These are phyloP conservation scores for Noctua comes DNA, from an alignment of 2,888 invertebrate genomes.

Conservation along the genomic window DNA sequence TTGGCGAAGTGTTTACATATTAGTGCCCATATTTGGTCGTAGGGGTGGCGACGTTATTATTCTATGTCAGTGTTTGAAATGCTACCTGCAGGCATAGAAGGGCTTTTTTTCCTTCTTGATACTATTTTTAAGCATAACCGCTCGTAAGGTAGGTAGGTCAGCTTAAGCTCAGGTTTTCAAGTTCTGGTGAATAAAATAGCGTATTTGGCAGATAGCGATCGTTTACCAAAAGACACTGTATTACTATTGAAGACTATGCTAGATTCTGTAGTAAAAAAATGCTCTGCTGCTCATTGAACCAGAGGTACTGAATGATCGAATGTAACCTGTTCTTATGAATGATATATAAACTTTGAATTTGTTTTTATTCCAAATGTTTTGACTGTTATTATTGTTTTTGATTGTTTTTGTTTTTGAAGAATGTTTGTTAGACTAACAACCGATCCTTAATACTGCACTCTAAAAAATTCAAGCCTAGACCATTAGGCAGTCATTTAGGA, in stretches of 20 bases:
- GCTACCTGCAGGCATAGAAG: background rate
- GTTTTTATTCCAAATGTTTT: background rate
- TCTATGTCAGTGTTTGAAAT: background rate
- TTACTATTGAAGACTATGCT: background rate
- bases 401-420: no score
- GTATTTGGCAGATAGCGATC: background rate
- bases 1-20: background rate
- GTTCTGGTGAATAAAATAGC: background rate
- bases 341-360: background rate
- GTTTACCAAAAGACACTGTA: background rate
- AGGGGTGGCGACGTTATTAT: constrained; percentile 50
- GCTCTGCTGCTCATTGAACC: no score
- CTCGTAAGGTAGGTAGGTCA: background rate
- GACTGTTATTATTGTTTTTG: no score
- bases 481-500: background rate
- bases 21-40: background rate
- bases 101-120: background rate
- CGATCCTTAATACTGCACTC: background rate
- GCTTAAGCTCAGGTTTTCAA: background rate
- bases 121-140: background rate
- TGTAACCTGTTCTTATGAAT: background rate
- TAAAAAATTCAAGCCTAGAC: background rate
- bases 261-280: background rate
- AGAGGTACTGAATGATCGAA: background rate
- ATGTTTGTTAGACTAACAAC: background rate